Percentiles rank a stretch among this genome's conserved stretches.
Conservation (phyloP, 2,113 vertebrate species). For the Coptodon rendalli region DNA sequence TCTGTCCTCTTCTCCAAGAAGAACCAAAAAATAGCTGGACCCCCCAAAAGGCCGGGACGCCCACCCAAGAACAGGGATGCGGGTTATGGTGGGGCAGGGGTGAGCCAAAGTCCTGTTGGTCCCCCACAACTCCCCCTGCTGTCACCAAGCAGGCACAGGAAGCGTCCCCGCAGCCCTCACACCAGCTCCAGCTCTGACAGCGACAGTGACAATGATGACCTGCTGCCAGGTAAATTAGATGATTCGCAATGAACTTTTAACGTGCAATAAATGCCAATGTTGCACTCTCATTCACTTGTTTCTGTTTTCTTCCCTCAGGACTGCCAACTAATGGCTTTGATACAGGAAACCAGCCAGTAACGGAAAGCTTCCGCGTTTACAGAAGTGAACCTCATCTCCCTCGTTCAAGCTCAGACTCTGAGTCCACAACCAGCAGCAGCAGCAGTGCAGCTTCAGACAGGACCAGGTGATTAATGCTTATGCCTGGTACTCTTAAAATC, state of each 20-base stretch:
- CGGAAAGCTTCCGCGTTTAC: constrained; percentile 96
- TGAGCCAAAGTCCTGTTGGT: constrained; percentile 85
- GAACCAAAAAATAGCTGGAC: constrained; percentile 91
- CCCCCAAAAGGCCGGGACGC: constrained; percentile 91
- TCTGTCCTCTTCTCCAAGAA: constrained; percentile 98
- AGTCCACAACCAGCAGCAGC: constrained; percentile 95
- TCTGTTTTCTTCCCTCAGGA: constrained; percentile 58
- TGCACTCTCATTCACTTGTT: background rate
- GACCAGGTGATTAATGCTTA: constrained; percentile 81
- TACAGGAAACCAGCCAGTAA: constrained; percentile 87
- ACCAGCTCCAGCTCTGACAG: constrained; percentile 93
- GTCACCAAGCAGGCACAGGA: constrained; percentile 80
- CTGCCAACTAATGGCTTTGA: constrained; percentile 94
- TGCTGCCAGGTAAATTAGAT: constrained; percentile 55
- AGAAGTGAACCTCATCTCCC: constrained; percentile 91
- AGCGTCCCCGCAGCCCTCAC: constrained; percentile 86
- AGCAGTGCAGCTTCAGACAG: constrained; percentile 96
- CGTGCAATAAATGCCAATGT: background rate
- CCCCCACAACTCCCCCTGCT: constrained; percentile 90
- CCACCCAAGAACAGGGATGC: constrained; percentile 92
- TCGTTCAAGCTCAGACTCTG: constrained; percentile 94
- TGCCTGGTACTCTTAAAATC: background rate
- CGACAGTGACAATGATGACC: constrained; percentile 83
- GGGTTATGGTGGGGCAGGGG: constrained; percentile 76
- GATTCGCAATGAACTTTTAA: accelerated